Percentiles rank a stretch among this genome's conserved stretches.
Evolutionary conservation across 2,113 vertebrate species (phyloP).

Genomic region (Micromys minutus): DNA sequence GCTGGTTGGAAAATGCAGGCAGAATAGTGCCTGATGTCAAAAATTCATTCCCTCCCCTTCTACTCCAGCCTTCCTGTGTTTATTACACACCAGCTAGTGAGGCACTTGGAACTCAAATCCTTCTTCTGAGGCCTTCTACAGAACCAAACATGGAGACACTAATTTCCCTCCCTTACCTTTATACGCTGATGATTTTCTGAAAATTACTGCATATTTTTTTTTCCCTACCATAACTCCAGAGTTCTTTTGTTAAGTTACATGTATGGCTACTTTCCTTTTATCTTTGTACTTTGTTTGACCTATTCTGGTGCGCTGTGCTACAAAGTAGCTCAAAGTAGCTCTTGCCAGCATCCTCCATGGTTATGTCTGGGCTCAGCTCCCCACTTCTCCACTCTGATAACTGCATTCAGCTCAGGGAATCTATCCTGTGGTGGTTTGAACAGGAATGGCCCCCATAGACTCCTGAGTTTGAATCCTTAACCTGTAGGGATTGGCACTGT

Average conservation of each 20-base stretch:
- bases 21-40: too few species aligned
- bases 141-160: not conserved
- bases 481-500: not conserved
- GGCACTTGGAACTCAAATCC: not conserved
- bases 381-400: not conserved
- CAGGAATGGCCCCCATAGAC: accelerated
- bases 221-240: not conserved
- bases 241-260: not conserved
- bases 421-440: not conserved
- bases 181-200: not conserved
- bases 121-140: not conserved
- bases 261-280: not conserved
- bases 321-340: too few species aligned
- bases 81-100: not conserved
- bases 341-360: not conserved
- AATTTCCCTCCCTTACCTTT: not conserved
- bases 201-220: not conserved
- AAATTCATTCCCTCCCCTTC: not conserved
- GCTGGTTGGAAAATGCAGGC: not conserved
- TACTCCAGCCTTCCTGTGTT: not conserved
- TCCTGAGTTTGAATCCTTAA: not conserved
- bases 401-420: not conserved
- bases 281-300: not conserved
- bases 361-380: not conserved
- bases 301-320: not conserved